Conservation (phyloP, 2,113 vertebrate species). For the Myodes glareolus region DNA sequence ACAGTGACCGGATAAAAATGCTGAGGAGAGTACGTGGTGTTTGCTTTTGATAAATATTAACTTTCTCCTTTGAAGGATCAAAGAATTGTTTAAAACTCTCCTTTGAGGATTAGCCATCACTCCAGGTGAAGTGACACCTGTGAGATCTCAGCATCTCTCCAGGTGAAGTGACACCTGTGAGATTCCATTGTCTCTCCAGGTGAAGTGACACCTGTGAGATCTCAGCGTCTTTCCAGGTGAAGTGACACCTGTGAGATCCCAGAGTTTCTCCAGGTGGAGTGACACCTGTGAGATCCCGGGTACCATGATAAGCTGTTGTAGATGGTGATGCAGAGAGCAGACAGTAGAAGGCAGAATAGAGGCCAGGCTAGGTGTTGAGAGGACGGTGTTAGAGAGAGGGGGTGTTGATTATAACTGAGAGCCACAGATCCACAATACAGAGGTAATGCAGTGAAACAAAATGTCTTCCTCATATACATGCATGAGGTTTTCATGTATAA, state of each 20-base stretch:
- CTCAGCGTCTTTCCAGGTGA: background rate
- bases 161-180: background rate
- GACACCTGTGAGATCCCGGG: background rate
- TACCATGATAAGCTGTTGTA: background rate
- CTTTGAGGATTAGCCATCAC: background rate
- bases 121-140: background rate
- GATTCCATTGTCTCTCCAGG: background rate
- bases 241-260: background rate
- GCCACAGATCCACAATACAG: background rate
- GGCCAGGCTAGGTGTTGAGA: background rate
- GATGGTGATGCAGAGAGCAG: background rate
- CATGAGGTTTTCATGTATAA: background rate
- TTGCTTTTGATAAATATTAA: slow-evolving; percentile 43
- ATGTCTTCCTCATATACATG: background rate
- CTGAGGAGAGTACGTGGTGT: background rate
- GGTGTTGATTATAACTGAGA: background rate
- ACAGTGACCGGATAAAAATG: slow-evolving; percentile 36
- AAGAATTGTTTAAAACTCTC: background rate
- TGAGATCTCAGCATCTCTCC: background rate
- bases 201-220: background rate
- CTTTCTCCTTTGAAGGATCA: slow-evolving; percentile 36
- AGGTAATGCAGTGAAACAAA: background rate
- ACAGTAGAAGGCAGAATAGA: background rate
- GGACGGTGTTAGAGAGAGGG: background rate
- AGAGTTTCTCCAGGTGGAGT: background rate